Conservation (phyloP, 64 coral and sea anemone genomes). For the Pachyseris speciosa region DNA sequence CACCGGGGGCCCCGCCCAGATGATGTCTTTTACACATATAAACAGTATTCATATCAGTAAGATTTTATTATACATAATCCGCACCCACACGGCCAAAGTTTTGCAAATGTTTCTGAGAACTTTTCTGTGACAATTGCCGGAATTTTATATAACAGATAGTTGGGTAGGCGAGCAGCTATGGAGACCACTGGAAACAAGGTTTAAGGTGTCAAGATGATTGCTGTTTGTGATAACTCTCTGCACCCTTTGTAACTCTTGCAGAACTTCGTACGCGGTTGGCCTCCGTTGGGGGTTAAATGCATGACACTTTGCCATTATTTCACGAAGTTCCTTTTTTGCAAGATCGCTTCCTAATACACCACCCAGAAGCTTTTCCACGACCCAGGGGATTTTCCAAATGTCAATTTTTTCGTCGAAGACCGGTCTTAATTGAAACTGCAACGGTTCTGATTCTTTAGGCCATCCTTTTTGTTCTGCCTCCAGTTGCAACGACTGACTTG, state of each 20-base stretch:
- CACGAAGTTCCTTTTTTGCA: constrained; percentile 48
- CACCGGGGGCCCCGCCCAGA: too few relatives aligned
- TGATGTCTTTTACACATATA: too few relatives aligned
- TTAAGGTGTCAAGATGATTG: too few relatives aligned
- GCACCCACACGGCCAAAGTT: too few relatives aligned
- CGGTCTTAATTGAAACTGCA: constrained; percentile 5
- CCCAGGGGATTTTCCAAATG: constrained; percentile 82
- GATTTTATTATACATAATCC: too few relatives aligned
- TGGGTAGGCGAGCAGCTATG: too few relatives aligned
- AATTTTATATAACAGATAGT: too few relatives aligned
- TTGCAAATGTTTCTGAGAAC: too few relatives aligned
- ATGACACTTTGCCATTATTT: constrained; percentile 57
- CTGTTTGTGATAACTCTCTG: too few relatives aligned
- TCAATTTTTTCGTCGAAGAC: constrained; percentile 84
- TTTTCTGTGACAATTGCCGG: too few relatives aligned
- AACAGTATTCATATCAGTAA: too few relatives aligned
- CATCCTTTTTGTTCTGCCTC: neutral
- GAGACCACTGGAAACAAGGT: too few relatives aligned
- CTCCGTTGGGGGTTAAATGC: constrained; percentile 36
- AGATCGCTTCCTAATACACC: constrained; percentile 36
- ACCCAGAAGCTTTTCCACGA: constrained; percentile 73
- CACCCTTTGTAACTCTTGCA: constrained; percentile 43
- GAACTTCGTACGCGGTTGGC: constrained; percentile 51
- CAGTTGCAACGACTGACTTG: neutral
- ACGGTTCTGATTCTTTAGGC: neutral